Evolutionary conservation across 2,888 invertebrate genomes (phyloP).

Genomic region (Drosophila multiciliata): DNA sequence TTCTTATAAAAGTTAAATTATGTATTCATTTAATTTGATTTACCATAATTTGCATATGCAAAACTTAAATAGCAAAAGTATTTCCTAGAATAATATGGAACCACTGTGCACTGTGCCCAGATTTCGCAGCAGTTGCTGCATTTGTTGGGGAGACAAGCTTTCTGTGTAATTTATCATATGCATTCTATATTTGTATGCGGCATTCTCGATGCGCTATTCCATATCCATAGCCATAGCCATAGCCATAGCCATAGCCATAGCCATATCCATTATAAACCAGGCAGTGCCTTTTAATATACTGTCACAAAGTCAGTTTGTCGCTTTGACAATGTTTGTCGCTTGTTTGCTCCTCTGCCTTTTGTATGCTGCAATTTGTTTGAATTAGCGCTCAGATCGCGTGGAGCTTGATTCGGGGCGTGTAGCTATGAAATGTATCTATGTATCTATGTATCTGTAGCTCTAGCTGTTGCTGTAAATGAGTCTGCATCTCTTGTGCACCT

Average conservation of each 20-base stretch:
- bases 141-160: constrained; percentile 26
- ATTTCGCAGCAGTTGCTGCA: constrained; percentile 23
- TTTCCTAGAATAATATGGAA: neutral
- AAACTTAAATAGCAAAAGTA: neutral
- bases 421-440: constrained; percentile 10
- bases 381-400: constrained; percentile 59
- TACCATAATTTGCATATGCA: neutral
- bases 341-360: constrained; percentile 67
- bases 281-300: constrained; percentile 54
- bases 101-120: constrained; percentile 55
- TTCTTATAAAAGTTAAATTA: neutral
- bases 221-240: constrained; percentile 5
- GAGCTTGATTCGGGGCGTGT: constrained; percentile 49
- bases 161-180: constrained; percentile 65
- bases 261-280: neutral
- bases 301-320: constrained; percentile 61
- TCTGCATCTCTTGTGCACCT: constrained; percentile 15
- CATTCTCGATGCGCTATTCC: constrained; percentile 37
- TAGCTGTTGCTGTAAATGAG: constrained; percentile 14
- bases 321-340: constrained; percentile 22
- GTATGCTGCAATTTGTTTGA: constrained; percentile 80
- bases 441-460: neutral
- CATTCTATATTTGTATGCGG: constrained; percentile 54
- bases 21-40: neutral
- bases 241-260: neutral